A percentile compares a stretch with the other conserved stretches of the same genome.
Conservation (phyloP, 2,797 vertebrate species). For the Limnodromus scolopaceus region DNA sequence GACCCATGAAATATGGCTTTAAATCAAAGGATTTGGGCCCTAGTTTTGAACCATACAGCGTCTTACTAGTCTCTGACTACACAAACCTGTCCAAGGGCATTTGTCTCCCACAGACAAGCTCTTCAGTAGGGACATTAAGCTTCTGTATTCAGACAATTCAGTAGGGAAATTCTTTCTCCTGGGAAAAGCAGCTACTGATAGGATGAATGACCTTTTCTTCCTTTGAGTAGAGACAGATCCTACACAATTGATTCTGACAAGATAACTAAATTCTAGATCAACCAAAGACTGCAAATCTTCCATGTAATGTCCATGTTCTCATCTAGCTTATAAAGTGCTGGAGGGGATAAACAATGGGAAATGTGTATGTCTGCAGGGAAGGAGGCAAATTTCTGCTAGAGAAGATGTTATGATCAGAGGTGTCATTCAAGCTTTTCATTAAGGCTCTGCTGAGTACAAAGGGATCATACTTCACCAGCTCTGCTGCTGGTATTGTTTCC, state of each 20-base stretch:
- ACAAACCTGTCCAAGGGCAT: background rate
- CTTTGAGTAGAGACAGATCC: background rate
- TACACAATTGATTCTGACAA: background rate
- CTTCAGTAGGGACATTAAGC: background rate
- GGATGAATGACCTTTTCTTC: constrained; percentile 22
- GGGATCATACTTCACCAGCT: background rate
- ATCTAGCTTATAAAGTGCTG: background rate
- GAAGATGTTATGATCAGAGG: background rate
- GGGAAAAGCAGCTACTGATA: constrained; percentile 6
- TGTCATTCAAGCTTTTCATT: background rate
- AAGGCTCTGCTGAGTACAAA: background rate
- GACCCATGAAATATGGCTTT: background rate
- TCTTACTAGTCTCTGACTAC: background rate
- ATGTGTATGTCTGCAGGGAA: background rate
- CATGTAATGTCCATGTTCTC: background rate
- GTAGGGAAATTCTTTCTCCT: constrained; percentile 22
- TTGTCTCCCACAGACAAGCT: background rate
- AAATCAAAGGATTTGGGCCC: background rate
- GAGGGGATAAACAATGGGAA: background rate
- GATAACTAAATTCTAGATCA: background rate
- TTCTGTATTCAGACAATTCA: background rate
- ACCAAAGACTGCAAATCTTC: background rate
- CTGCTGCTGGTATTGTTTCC: constrained; percentile 9
- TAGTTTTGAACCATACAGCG: background rate
- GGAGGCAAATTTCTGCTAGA: constrained; percentile 7